Base-by-base conservation (phyloP, 2,888 invertebrate genomes). In the Phaedon cochleariae region DNA sequence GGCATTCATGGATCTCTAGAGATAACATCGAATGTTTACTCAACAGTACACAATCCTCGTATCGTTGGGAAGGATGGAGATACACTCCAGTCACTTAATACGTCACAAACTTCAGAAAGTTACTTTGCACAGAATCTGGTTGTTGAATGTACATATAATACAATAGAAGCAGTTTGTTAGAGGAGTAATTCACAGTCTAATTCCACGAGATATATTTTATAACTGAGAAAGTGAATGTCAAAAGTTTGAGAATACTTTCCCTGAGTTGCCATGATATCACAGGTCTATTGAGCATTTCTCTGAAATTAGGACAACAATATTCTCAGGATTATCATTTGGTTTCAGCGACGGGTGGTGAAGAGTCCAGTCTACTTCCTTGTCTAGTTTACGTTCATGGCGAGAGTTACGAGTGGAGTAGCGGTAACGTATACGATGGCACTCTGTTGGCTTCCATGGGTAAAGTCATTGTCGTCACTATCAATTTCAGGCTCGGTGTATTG, bases 341-440 rank as follows among this genome's bases (percentile, higher is more conserved):
- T 86, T 57, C 85, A 88, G 87, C 84, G 69, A 83, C 81, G 74
- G 84, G 84, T 59, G 83, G 85, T 73, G 89, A 87, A 76, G 86
- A 85, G 65, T 76, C 82, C 66, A 82, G 80, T 73, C 86, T 89
- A 71, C 84, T 93, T 77, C 93, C 96, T 67, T 94, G 96, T 62
- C 87, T 97, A 79, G 91, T 97, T 62, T 94, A 95, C 82, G 91
- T 97, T 74, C 96, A 96, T 82, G 97, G 96, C 59, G 97, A 97
- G 84, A 96, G 96, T 22, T 97, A 94, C 85, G 96, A 97, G 82
- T 97, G 97, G 94, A 96, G 96, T 83, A 93, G 97, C 48, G 98
- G 98, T 66, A 98, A 97, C 86, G 93, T 96, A 17, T 97, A 98
- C 85, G 98, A 98, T 85, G 98, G 97, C 71, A 96, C 96, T 64